Base-by-base conservation (phyloP, 2,888 invertebrate species). In the Orgyia antiqua region DNA sequence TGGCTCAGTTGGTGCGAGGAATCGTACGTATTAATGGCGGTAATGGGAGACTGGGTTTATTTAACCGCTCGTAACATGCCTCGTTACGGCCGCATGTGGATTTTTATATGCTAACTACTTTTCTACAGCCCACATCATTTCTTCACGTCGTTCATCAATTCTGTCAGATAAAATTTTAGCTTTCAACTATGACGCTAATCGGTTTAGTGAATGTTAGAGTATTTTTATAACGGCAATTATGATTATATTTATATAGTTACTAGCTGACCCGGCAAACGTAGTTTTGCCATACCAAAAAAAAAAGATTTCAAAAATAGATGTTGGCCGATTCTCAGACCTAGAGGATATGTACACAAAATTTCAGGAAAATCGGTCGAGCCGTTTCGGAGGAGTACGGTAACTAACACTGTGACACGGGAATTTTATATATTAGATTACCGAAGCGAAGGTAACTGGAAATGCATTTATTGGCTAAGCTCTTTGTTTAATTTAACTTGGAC, bases 1-100 rank as follows among this genome's bases (percentile, higher is more conserved):
- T 74, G 76, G 68, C 68, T 58, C 60, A 51, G 66, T 68, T 64
- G 65, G 61, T 58, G 56, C 60, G 57, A 54, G 61, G 60, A 45
- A 76, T 74, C 63, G 51, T 58, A 48, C 42, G 51, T 57, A 57
- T 58, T 61, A 58, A 50, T 45, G 53, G 68, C 64, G 61, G 74
- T 77, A 77, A 80, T 77, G 75, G 71, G 63, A 67, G 68, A 66
- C 70, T 65, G 59, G 65, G 74, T 82, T 80, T 83, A 80, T 83
- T 82, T 83, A 76, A 82, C 73, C 70, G 79, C 69, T 80, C 76
- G 78, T 82, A 78, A 84, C 70, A 68, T 57, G 63, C 48, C 57
- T 68, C 60, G 73, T 78, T 71, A 77, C 66, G 69, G 71, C 62
- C 58, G 62, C 59, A 65, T 72, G 74, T 74, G 67, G 75, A 75